These are phyloP conservation scores for Hephaestus fuliginosus DNA, from an alignment of 2,797 vertebrate genomes.

Conservation along the genomic window DNA sequence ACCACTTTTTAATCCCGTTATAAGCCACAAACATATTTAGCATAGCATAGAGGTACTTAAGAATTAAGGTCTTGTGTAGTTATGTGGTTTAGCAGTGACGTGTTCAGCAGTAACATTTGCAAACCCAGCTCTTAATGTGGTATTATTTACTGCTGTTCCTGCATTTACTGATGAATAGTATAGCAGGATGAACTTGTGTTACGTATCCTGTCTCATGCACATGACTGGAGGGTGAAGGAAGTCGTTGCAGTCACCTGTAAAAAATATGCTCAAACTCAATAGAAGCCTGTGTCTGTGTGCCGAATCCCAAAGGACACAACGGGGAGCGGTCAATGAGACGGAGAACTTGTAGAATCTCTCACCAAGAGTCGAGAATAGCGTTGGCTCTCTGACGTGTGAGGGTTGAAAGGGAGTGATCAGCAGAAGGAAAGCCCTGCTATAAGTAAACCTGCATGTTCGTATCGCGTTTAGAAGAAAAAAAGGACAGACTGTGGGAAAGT, in stretches of 20 bases:
- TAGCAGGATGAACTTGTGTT: neutral
- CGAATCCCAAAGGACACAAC: constrained; percentile 10
- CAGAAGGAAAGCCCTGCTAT: neutral
- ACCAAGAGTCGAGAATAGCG: constrained; percentile 8
- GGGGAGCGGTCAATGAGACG: neutral
- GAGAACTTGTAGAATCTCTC: constrained; percentile 59
- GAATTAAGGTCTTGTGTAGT: constrained; percentile 5
- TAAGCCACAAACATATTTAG: constrained; percentile 11
- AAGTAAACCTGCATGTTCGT: neutral
- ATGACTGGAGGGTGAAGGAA: neutral
- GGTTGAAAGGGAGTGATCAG: neutral
- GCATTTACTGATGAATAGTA: neutral
- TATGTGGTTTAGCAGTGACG: constrained; percentile 16
- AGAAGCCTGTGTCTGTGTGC: neutral
- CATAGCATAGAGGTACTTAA: neutral
- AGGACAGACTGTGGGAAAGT: neutral
- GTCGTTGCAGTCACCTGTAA: neutral
- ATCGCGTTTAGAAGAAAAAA: constrained; percentile 4
- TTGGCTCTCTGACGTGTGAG: neutral
- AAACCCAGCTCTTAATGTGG: neutral
- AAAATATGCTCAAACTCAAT: neutral
- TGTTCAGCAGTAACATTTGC: constrained; percentile 13
- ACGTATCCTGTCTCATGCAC: neutral
- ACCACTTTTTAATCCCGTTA: constrained; percentile 15
- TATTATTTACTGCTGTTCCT: neutral